A percentile compares a stretch with the other conserved stretches of the same genome.
phyloP scores from a whole-genome alignment of 2,797 vertebrate species.

The Champsocephalus gunnari region DNA sequence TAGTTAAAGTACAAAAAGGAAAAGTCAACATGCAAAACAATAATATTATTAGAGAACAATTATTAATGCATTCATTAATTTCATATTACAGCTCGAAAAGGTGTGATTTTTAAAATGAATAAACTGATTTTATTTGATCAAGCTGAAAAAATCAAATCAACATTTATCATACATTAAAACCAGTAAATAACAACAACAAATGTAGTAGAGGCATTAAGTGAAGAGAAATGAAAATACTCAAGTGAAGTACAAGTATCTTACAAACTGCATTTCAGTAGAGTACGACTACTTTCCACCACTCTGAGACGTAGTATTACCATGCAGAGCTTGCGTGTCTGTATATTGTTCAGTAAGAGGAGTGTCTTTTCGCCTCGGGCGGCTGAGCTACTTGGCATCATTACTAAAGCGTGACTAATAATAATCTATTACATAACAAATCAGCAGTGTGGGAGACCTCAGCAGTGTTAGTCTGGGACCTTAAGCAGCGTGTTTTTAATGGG shows the following conservation, averaged over 20 bases:
- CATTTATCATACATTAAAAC: too few relatives aligned
- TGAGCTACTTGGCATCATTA: constrained; percentile 46
- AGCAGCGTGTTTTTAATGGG: constrained; percentile 12
- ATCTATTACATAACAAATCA: constrained; percentile 51
- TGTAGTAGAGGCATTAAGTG: too few relatives aligned
- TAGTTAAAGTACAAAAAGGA: background rate
- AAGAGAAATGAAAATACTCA: too few relatives aligned
- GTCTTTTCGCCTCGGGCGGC: constrained; percentile 19
- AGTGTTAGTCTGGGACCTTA: background rate
- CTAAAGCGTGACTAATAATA: constrained; percentile 50
- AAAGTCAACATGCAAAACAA: background rate
- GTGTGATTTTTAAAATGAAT: too few relatives aligned
- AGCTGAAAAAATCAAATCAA: too few relatives aligned
- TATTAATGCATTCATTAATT: too few relatives aligned
- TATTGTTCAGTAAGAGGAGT: background rate
- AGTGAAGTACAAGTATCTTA: too few relatives aligned
- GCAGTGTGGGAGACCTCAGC: constrained; percentile 26
- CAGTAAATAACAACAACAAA: too few relatives aligned
- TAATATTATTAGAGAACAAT: too few relatives aligned
- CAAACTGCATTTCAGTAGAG: background rate
- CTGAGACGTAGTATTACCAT: background rate
- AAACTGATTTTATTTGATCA: too few relatives aligned
- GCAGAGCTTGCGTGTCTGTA: background rate
- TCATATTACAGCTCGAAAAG: too few relatives aligned
- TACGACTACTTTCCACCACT: background rate